phyloP scores from a whole-genome alignment of 2,113 vertebrate genomes.

The Coptodon bakossiorum region DNA sequence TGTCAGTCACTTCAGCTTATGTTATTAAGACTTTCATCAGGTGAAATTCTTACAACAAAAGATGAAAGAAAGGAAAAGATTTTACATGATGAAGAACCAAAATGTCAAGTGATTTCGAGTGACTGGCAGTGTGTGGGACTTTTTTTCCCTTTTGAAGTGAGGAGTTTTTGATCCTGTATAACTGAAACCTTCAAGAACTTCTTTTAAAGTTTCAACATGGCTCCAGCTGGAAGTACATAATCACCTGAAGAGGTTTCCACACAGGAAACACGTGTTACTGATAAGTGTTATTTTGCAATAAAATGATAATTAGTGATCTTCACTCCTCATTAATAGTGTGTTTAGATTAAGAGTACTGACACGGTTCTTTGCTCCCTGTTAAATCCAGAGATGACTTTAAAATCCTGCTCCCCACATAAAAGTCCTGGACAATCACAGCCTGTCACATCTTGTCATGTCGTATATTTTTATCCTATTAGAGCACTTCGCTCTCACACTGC shows the following conservation, averaged over 20 bases:
- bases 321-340: background rate
- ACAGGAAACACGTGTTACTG: background rate
- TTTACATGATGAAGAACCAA: background rate
- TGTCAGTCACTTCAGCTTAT: background rate
- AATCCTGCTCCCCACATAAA: background rate
- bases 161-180: background rate
- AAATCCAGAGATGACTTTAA: background rate
- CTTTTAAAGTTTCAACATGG: background rate
- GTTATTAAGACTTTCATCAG: background rate
- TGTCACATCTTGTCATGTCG: fast-evolving
- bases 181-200: background rate
- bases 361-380: background rate
- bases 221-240: background rate
- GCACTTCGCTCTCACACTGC: fast-evolving
- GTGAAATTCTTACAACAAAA: background rate
- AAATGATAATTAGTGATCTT: background rate
- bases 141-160: background rate
- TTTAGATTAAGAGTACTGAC: background rate
- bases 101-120: background rate
- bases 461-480: fast-evolving
- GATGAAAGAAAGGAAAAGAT: background rate
- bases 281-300: background rate
- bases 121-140: background rate
- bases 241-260: background rate
- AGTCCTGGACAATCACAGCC: background rate